Evolutionary conservation across 2,797 vertebrate genomes (phyloP).

Genomic region (Podarcis lilfordi): DNA sequence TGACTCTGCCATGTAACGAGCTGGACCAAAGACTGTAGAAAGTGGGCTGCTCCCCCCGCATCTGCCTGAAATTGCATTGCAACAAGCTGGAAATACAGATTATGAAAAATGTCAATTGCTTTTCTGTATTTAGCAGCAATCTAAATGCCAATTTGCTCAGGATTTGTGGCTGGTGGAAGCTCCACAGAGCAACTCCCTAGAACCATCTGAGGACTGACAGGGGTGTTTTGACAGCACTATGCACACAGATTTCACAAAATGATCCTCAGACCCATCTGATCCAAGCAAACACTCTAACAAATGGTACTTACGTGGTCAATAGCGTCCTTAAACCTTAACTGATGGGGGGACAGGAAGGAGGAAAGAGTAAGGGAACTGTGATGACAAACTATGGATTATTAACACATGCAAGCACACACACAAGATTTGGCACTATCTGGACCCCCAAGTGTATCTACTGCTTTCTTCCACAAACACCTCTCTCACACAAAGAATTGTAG

Average conservation of each 20-base stretch:
- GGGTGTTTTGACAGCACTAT: conserved; percentile 74
- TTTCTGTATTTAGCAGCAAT: conserved; percentile 73
- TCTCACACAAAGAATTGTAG: not conserved
- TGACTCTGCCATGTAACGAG: conserved; percentile 68
- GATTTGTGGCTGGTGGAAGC: conserved; percentile 74
- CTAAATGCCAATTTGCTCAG: conserved; percentile 78
- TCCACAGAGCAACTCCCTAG: conserved; percentile 61
- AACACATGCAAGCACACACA: conserved; percentile 58
- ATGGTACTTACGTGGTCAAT: conserved; percentile 97
- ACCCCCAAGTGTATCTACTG: conserved; percentile 33
- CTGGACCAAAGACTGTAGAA: conserved; percentile 62
- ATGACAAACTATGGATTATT: conserved; percentile 62
- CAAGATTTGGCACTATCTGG: conserved; percentile 38
- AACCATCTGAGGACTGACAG: conserved; percentile 66
- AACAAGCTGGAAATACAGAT: conserved; percentile 75
- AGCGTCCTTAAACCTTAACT: conserved; percentile 96
- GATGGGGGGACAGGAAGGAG: conserved; percentile 80
- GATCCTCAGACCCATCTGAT: conserved; percentile 75
- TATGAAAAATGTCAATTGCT: conserved; percentile 76
- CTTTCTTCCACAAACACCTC: conserved; percentile 5
- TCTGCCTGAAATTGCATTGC: conserved; percentile 74
- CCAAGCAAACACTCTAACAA: conserved; percentile 83
- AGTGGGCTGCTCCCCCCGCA: conserved; percentile 60
- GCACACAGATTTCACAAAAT: conserved; percentile 70
- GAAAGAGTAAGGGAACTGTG: conserved; percentile 75